Percentiles rank a stretch among this genome's conserved stretches.
Evolutionary conservation across 2,113 vertebrate genomes (phyloP).

Genomic region (Forbesichthys agassizii): DNA sequence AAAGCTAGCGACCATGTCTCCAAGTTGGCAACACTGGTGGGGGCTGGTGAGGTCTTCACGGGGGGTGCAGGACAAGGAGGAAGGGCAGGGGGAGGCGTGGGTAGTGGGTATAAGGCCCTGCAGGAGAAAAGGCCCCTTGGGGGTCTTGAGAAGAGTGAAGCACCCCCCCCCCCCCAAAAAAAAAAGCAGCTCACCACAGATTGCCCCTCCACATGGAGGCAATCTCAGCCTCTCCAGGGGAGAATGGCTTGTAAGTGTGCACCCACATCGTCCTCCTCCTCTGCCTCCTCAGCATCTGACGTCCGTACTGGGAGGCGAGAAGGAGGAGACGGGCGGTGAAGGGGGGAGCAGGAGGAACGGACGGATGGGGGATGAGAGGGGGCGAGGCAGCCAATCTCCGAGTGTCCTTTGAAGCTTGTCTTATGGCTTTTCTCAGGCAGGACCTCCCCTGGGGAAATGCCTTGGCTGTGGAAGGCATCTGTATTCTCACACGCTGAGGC

Average conservation of each 20-base stretch:
- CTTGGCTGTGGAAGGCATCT: slow-evolving; percentile 56
- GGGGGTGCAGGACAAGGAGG: slow-evolving; percentile 30
- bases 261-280: slow-evolving; percentile 46
- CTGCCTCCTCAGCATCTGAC: slow-evolving; percentile 46
- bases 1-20: no score
- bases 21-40: slow-evolving; percentile 52
- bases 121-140: slow-evolving; percentile 25
- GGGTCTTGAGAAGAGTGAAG: slow-evolving; percentile 22
- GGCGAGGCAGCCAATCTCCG: slow-evolving; percentile 63
- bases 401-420: slow-evolving; percentile 69
- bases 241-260: slow-evolving; percentile 65
- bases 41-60: slow-evolving; percentile 47
- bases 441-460: slow-evolving; percentile 64
- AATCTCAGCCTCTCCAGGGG: slow-evolving; percentile 56
- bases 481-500: slow-evolving; percentile 27
- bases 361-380: slow-evolving; percentile 20
- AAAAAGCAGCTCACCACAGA: slow-evolving; percentile 41
- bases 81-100: slow-evolving; percentile 23
- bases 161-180: not conserved
- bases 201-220: slow-evolving; percentile 65
- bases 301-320: slow-evolving; percentile 41
- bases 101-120: not conserved
- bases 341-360: not conserved
- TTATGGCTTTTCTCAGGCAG: slow-evolving; percentile 70
- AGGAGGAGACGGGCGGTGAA: not conserved